phyloP scores from a whole-genome alignment of 2,113 vertebrate species.

The Lagenorhynchus albirostris region DNA sequence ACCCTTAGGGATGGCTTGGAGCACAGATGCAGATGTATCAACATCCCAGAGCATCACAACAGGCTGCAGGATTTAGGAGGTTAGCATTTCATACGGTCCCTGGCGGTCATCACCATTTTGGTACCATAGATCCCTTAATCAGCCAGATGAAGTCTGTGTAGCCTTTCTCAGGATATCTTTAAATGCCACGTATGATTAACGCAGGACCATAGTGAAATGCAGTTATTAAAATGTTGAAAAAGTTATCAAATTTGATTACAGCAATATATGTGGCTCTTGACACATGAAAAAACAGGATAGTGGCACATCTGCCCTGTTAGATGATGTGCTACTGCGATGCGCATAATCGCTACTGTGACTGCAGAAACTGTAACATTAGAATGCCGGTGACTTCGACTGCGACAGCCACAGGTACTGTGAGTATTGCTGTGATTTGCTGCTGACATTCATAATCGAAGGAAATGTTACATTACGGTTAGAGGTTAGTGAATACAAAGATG shows the following conservation, averaged over 20 bases:
- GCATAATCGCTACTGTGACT: too few species aligned
- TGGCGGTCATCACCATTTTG: background rate
- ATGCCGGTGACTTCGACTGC: background rate
- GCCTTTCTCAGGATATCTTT: background rate
- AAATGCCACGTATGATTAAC: background rate
- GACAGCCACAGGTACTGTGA: background rate
- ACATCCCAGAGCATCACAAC: fast-evolving
- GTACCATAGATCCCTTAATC: too few species aligned
- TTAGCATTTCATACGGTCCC: background rate
- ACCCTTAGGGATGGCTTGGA: fast-evolving
- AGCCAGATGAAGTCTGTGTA: background rate
- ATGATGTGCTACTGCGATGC: background rate
- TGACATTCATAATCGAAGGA: background rate
- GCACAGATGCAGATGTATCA: fast-evolving
- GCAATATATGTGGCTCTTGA: background rate
- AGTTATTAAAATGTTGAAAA: background rate
- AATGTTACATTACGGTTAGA: background rate
- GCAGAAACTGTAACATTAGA: background rate
- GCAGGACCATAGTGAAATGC: background rate
- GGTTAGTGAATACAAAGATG: background rate
- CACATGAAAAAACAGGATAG: background rate
- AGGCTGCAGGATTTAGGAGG: background rate
- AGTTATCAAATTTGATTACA: background rate
- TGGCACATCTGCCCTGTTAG: background rate
- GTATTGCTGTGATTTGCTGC: background rate